phyloP scores from a whole-genome alignment of 2,888 invertebrate species.

The Mactromeris polynyma region DNA sequence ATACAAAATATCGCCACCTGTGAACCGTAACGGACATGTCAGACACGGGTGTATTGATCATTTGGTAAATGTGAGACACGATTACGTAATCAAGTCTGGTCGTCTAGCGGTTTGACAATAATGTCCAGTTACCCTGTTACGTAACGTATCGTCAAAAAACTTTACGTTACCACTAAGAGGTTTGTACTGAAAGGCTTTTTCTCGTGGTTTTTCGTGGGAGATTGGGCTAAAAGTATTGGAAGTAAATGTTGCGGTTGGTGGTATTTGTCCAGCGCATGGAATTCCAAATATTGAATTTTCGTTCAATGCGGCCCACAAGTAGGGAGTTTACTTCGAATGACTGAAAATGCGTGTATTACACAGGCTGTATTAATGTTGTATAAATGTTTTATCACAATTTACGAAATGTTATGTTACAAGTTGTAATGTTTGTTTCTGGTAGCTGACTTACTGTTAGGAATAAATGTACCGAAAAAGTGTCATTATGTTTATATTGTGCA shows the following conservation, averaged over 20 bases:
- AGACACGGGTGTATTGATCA: conserved; percentile 39
- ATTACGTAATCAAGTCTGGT: conserved; percentile 63
- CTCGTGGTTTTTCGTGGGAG: not conserved
- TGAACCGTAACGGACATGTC: conserved; percentile 28
- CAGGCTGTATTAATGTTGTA: not conserved
- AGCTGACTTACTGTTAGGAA: not conserved
- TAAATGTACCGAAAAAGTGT: not conserved
- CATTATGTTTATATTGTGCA: not conserved
- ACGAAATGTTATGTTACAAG: not conserved
- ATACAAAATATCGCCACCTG: not conserved
- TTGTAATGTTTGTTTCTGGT: not conserved
- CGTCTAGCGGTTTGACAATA: conserved; percentile 44
- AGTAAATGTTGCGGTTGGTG: not conserved
- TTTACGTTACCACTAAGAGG: not conserved
- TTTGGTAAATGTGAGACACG: conserved; percentile 38
- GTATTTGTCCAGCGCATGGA: conserved; percentile 1
- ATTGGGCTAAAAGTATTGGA: not conserved
- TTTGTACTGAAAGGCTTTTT: not conserved
- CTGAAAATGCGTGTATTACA: not conserved
- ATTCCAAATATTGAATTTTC: conserved; percentile 4
- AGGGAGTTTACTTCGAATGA: not conserved
- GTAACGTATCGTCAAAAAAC: conserved; percentile 29
- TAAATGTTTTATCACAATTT: not conserved
- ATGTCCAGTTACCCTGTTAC: conserved; percentile 38
- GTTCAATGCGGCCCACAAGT: not conserved